Evolutionary conservation across 1,140 invertebrate genomes (phyloP).

Genomic region (Zaprionus kolodkinae): DNA sequence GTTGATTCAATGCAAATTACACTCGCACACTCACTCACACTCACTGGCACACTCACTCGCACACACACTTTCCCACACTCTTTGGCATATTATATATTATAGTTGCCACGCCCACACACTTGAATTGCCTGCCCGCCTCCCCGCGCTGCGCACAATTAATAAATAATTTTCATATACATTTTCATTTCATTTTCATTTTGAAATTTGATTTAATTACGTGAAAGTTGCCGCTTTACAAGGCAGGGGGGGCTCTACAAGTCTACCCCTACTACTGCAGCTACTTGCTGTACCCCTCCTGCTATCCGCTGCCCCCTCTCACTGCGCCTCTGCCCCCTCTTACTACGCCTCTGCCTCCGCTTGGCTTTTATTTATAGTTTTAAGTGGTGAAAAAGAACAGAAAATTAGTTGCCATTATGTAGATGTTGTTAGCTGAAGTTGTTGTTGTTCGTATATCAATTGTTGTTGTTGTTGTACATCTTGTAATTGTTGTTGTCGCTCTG

Average conservation of each 20-base stretch:
- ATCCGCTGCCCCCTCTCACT: not conserved
- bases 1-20: conserved; percentile 57
- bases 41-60: not conserved
- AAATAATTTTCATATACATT: conserved; percentile 72
- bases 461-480: conserved; percentile 45
- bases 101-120: conserved; percentile 7
- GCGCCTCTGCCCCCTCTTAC: conserved; percentile 7
- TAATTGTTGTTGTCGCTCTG: conserved; percentile 35
- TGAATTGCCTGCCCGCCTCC: conserved; percentile 1
- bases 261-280: too few species aligned
- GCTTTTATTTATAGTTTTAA: conserved; percentile 26
- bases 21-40: conserved; percentile 14
- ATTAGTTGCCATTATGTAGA: conserved; percentile 73
- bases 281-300: too few species aligned
- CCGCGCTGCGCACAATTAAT: conserved; percentile 53
- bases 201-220: conserved; percentile 79
- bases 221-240: conserved; percentile 49
- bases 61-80: too few species aligned
- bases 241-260: not conserved
- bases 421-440: conserved; percentile 39
- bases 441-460: not conserved
- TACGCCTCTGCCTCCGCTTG: not conserved
- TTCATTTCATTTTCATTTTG: conserved; percentile 76
- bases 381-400: conserved; percentile 69
- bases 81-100: not conserved